A percentile compares a stretch with the other conserved stretches of the same genome.
Conservation (phyloP, 2,888 invertebrate genomes). For the Ochropleura leucogaster region DNA sequence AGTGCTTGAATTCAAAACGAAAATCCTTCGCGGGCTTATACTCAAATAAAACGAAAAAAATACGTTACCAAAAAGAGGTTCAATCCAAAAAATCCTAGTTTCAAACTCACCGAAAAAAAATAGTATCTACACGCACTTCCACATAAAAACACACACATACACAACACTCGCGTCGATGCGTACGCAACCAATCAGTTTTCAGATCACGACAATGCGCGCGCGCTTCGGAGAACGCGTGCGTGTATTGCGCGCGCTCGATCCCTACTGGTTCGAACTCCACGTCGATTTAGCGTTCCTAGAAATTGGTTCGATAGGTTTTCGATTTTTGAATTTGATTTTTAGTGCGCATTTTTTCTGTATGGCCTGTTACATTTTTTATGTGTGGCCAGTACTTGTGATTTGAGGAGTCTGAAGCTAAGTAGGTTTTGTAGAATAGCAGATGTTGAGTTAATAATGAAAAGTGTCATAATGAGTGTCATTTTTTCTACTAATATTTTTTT, state of each 20-base stretch:
- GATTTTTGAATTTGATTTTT: slow-evolving; percentile 47
- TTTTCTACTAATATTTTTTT: neutral
- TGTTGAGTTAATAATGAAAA: neutral
- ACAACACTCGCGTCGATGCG: slow-evolving; percentile 67
- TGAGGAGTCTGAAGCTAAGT: neutral
- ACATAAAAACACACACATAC: slow-evolving; percentile 62
- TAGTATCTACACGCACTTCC: slow-evolving; percentile 60
- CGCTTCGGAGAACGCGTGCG: slow-evolving; percentile 85
- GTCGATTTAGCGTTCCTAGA: slow-evolving; percentile 62
- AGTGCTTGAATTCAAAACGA: neutral
- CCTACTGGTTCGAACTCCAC: slow-evolving; percentile 68
- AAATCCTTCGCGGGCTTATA: neutral
- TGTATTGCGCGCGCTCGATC: slow-evolving; percentile 73
- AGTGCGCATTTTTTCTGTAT: neutral
- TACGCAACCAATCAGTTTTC: slow-evolving; percentile 77
- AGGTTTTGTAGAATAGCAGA: neutral
- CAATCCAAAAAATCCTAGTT: slow-evolving; percentile 50
- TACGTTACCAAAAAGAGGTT: slow-evolving; percentile 35
- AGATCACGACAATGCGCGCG: slow-evolving; percentile 78
- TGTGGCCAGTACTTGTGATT: neutral
- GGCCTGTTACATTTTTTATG: neutral
- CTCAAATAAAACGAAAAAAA: slow-evolving; percentile 31
- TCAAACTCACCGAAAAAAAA: slow-evolving; percentile 64
- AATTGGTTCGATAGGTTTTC: slow-evolving; percentile 52
- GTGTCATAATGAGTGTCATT: neutral